Base-by-base conservation (phyloP, 2,888 invertebrate species). In the Erynnis tages region DNA sequence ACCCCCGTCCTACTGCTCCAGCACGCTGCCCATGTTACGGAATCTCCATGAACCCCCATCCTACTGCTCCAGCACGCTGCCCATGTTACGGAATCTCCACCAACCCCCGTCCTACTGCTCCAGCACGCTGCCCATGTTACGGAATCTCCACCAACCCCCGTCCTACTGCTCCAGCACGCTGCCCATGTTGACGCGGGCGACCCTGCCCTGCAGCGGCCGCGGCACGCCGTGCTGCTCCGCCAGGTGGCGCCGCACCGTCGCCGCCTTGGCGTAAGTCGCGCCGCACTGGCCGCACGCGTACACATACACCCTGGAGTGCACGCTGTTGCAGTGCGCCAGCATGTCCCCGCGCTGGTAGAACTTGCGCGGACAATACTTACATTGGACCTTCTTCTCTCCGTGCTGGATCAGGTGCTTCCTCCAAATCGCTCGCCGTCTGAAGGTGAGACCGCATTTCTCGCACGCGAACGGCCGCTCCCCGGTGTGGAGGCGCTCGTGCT, bases 381-480 rank as follows among this genome's bases (percentile, higher is more conserved):
- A 89, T 44, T 82, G 78, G 0, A 79, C 58, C 0, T 67, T 78
- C 48, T 85, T 89, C 17, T 88, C 87, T 2, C 65, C 65, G 44
- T 89, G 88, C 35, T 73, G 71, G n/a, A 80, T 59, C n/a, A 80
- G 59, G 61, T 89, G 89, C 13, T 82, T 84, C n/a, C 62, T 78
- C 77, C 82, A 86, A 35, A 86, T 77, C 0, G 75, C 78, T 47
- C 71, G 66, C 50, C 86, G 66, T 0, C 84, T 74, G 65, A 88
- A 89, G 0, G 84, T 86, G 1, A 85, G 54, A 0, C 87, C 87
- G 13, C 89, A 89, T 54, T 82, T 78, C 0, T 87, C 86, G 57
- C 89, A 89, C 0, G 84, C 70, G 23, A 80, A 88, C 0, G 89
- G 89, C 14, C 88, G 55, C 54, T 88, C 88, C 0, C 87, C 88